phyloP scores from a whole-genome alignment of 2,888 invertebrate species.

The Caenorhabditis drosophilae region DNA sequence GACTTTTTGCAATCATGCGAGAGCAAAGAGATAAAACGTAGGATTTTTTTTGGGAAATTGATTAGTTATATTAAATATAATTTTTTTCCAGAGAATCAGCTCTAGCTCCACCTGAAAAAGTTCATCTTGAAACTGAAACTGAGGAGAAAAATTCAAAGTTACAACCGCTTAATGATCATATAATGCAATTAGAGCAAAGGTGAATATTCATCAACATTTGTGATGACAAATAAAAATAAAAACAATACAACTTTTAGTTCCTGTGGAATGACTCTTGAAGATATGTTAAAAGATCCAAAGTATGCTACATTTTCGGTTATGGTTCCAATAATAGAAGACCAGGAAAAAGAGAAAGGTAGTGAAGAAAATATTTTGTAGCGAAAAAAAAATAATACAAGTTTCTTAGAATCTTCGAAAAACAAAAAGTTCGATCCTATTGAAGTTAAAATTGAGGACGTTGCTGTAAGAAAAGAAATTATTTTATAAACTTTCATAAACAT shows the following conservation, averaged over 20 bases:
- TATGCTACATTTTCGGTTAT: constrained; percentile 15
- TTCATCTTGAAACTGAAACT: background rate
- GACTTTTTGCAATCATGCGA: constrained; percentile 6
- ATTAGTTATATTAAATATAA: background rate
- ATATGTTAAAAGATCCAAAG: constrained; percentile 20
- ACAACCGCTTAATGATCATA: constrained; percentile 9
- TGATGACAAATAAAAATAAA: background rate
- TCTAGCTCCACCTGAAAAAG: background rate
- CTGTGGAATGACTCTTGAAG: constrained; percentile 12
- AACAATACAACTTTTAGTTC: background rate
- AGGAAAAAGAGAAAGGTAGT: constrained; percentile 4
- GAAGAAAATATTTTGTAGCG: too few species aligned
- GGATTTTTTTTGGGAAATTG: background rate
- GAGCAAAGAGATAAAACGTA: constrained; percentile 8
- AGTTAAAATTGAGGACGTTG: constrained; percentile 39
- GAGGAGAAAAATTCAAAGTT: background rate
- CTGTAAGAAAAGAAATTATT: background rate
- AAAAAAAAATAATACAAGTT: too few species aligned
- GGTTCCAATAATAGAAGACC: background rate
- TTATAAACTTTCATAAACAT: background rate
- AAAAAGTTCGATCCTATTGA: constrained; percentile 35
- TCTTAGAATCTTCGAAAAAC: too few species aligned
- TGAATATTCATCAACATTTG: background rate
- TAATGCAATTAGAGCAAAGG: constrained; percentile 6
- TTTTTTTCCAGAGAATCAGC: constrained; percentile 2